Evolutionary conservation across 2,113 vertebrate genomes (phyloP), one percentile per base, ranked within the genome.

Genomic region (Atractosteus spatula): DNA sequence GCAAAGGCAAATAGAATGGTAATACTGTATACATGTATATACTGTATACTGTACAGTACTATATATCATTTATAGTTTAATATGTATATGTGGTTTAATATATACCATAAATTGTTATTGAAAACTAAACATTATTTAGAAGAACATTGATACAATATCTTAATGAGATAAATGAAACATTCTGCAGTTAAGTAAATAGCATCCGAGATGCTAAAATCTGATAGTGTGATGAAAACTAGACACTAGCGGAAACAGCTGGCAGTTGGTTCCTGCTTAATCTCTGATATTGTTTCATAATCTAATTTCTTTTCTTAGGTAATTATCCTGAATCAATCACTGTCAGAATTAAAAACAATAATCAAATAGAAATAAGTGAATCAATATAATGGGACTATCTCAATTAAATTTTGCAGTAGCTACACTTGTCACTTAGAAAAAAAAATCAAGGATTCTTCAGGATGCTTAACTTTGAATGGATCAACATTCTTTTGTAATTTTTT

Each of bases 301-400:
- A 90, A 91, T 94, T 93, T 75, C 80, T 68, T 56, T 85, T 83
- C 85, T 76, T 77, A 80, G 71, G 87, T 91, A 92, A 94, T 94
- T 92, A 90, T 80, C 84, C 71, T 79, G 82, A 90, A 93, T 93
- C 89, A 90, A 89, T 94, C 91, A 93, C 85, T 92, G 91, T 93
- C 90, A 79, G 77, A 84, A 89, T 94, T 90, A 89, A 81, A 91
- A 66, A 75, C 79, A 85, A 80, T 86, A 91, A 94, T 93, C 84
- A 87, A 78, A 86, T 81, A 65, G 71, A 55, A 82, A 76, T 84
- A 81, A 83, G 80, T 86, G 83, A 72, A 76, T 80, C 81, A 77
- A 87, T 82, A 84, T 83, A 84, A 84, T 76, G 84, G 74, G 59
- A 62, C 72, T 42, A 77, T 75, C 66, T 47, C 56, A 14, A 10